Percentiles rank a stretch among this genome's conserved stretches.
phyloP scores from a whole-genome alignment of 2,113 vertebrate species.

The Urocynchramus pylzowi region DNA sequence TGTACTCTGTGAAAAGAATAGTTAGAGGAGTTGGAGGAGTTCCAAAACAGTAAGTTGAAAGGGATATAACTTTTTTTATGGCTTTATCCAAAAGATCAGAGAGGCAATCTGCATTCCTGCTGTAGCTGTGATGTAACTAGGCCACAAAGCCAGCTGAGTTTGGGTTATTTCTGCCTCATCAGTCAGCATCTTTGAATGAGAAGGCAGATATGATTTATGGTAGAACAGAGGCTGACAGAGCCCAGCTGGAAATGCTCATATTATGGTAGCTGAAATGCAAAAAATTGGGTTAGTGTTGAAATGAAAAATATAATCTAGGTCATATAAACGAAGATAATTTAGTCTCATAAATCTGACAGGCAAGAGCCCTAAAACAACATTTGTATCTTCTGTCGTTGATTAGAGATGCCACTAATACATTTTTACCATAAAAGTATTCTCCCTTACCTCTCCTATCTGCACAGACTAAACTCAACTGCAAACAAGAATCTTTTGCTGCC shows the following conservation, averaged over 20 bases:
- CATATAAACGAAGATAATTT: constrained; percentile 40
- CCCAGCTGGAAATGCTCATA: constrained; percentile 50
- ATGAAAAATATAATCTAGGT: constrained; percentile 68
- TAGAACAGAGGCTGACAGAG: constrained; percentile 53
- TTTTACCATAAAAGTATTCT: neutral
- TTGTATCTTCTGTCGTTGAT: neutral
- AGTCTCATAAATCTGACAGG: neutral
- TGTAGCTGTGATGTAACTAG: constrained; percentile 17
- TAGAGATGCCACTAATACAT: neutral
- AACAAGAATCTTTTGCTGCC: neutral
- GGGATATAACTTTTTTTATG: neutral
- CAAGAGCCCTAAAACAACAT: neutral
- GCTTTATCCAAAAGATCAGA: constrained; percentile 3
- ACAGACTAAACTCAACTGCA: neutral
- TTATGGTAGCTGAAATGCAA: constrained; percentile 37
- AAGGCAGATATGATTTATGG: constrained; percentile 73
- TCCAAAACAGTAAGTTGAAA: constrained; percentile 16
- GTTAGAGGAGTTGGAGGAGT: neutral
- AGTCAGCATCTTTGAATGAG: constrained; percentile 61
- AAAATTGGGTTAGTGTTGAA: constrained; percentile 72
- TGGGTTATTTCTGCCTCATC: constrained; percentile 66
- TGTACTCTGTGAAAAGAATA: neutral
- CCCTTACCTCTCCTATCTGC: neutral
- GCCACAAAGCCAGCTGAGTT: constrained; percentile 60
- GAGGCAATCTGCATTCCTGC: neutral